Evolutionary conservation across 2,888 invertebrate genomes (phyloP), one percentile per base, ranked within the genome.

Genomic region (Fragum whitleyi): DNA sequence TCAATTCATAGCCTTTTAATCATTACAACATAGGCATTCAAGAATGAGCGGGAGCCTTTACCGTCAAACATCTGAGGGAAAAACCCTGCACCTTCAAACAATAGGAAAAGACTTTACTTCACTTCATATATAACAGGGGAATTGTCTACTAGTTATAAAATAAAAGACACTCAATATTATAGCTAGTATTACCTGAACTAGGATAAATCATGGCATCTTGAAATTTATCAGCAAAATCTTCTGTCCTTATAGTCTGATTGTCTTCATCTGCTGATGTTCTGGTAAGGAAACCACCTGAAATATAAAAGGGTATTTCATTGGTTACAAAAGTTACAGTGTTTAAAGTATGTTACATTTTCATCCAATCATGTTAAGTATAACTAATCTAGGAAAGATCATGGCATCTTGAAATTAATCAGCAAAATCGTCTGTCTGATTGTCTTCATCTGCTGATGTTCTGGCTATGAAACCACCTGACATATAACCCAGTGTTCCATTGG

Each of bases 371-470:
- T n/a, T n/a, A n/a, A n/a, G n/a, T n/a, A n/a, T 28, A 65, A 42
- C 65, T 65, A 42, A 65, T 19, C 65, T 65, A n/a, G 65, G 65
- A 36, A 42, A 65, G 2, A 89, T 84, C 39, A 88, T 51, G 14
- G 87, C 72, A 51, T 85, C 85, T 36, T 83, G 80, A 65, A 85
- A 85, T 32, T 79, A 78, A 28, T 85, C 83, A 1, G 69, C 77
- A 69, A 85, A 85, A 61, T 85, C 85, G 65, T 85, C 85, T 23
- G 85, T 85, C 74, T 85, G 81, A 26, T 73, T 68, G 47, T 85
- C 85, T 3, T 83, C 83, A 65, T 78, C 79, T 42, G 51, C 70
- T 0, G 77, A 65, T 14, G 70, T 61, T n/a, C 70, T 61, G 1
- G 11, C 23, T 23, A 70, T 19, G 26, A 70, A 62, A 11, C 69